These are phyloP conservation scores for Strix aluco DNA, from an alignment of 2,113 vertebrate species.

Conservation along the genomic window DNA sequence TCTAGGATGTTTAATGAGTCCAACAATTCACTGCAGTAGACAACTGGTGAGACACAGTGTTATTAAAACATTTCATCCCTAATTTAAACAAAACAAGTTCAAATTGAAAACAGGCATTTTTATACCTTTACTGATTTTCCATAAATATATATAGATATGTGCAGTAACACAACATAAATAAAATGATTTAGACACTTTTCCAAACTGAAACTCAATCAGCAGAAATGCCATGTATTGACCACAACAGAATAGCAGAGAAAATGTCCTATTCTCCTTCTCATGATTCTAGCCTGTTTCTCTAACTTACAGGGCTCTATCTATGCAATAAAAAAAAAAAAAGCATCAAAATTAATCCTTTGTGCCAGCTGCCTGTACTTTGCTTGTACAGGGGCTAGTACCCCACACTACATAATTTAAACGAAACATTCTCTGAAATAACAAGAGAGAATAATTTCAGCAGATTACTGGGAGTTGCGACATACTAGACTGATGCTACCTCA, in stretches of 20 bases:
- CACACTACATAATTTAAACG: background rate
- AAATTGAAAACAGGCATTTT: background rate
- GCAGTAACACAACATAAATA: background rate
- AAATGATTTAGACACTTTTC: background rate
- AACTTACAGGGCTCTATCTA: background rate
- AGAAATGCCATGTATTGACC: background rate
- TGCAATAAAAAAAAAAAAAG: background rate
- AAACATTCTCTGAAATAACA: background rate
- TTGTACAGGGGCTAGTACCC: background rate
- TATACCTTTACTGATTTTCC: background rate
- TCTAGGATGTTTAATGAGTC: background rate
- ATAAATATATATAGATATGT: background rate
- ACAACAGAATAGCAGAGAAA: background rate
- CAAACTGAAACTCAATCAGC: background rate
- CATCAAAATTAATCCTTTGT: background rate
- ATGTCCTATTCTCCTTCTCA: background rate
- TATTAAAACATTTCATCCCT: background rate
- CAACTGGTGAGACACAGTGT: background rate
- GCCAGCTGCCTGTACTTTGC: background rate
- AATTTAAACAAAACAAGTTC: background rate
- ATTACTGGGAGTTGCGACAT: background rate
- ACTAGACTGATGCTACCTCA: background rate
- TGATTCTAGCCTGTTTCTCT: background rate
- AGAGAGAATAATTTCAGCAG: background rate
- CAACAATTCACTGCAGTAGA: background rate